Evolutionary conservation across 2,888 invertebrate genomes (phyloP).

Genomic region (Bembecia ichneumoniformis): DNA sequence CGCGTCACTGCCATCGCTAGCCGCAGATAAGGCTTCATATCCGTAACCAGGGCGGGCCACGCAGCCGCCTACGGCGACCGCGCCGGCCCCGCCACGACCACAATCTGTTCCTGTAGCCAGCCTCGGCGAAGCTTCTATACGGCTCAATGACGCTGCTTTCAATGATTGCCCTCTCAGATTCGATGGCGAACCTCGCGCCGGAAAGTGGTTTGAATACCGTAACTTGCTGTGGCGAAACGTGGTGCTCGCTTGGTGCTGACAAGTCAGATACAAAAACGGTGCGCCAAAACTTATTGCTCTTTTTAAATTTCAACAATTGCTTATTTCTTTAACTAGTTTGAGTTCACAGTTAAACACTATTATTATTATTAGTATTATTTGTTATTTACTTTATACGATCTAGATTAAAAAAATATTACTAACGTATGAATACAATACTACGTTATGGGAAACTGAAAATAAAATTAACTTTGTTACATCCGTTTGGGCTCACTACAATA

Average conservation of each 20-base stretch:
- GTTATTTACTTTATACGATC: too few species aligned
- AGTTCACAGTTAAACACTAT: too few species aligned
- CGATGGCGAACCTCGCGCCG: slow-evolving; percentile 47
- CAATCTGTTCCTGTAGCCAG: slow-evolving; percentile 48
- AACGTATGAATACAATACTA: slow-evolving; percentile 1
- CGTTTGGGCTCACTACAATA: slow-evolving; percentile 25
- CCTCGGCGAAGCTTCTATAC: slow-evolving; percentile 56
- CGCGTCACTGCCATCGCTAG: slow-evolving; percentile 62
- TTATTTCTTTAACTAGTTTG: too few species aligned
- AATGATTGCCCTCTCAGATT: slow-evolving; percentile 46
- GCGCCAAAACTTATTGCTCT: too few species aligned
- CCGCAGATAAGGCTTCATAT: slow-evolving; percentile 64
- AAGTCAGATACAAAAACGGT: too few species aligned
- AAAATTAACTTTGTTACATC: slow-evolving; percentile 5
- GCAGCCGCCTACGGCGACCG: slow-evolving; percentile 35
- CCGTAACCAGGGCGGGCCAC: slow-evolving; percentile 65
- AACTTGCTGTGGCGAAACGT: slow-evolving; percentile 68
- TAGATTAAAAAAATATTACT: neutral
- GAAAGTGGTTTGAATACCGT: slow-evolving; percentile 58
- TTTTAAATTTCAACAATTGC: too few species aligned
- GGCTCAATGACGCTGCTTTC: slow-evolving; percentile 62
- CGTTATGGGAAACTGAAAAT: slow-evolving; percentile 3
- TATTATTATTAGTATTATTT: too few species aligned
- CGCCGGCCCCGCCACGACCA: slow-evolving; percentile 38
- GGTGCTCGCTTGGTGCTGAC: slow-evolving; percentile 38